A percentile compares a stretch with the other conserved stretches of the same genome.
These are phyloP conservation scores for Cantharis nigra DNA, from an alignment of 2,888 invertebrate genomes.

Conservation along the genomic window DNA sequence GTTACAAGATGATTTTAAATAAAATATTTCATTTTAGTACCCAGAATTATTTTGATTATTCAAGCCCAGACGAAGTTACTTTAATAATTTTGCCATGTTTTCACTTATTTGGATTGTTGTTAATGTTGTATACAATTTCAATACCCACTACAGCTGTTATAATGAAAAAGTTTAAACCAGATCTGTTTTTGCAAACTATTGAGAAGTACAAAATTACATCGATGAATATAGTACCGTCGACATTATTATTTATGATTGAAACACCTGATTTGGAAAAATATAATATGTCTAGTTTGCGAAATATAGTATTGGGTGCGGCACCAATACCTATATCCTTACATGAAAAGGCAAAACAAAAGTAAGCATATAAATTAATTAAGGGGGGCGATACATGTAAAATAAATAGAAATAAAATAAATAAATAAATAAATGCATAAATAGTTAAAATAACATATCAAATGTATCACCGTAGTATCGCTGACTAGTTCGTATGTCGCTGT, in stretches of 20 bases:
- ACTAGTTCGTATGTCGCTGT: too few species aligned
- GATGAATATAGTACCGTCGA: conserved; percentile 57
- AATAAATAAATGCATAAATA: too few species aligned
- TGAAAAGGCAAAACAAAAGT: too few species aligned
- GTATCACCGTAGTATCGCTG: too few species aligned
- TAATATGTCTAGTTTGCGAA: conserved; percentile 54
- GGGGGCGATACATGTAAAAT: too few species aligned
- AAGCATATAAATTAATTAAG: too few species aligned
- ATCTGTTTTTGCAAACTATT: conserved; percentile 67
- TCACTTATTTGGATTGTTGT: conserved; percentile 78
- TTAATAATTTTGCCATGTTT: conserved; percentile 77
- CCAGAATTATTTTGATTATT: conserved; percentile 7
- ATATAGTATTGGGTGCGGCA: conserved; percentile 57
- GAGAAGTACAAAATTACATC: conserved; percentile 57
- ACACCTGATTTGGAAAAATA: conserved; percentile 54
- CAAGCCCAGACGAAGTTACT: conserved; percentile 44
- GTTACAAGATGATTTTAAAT: too few species aligned
- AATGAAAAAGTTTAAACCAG: conserved; percentile 67
- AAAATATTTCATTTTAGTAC: background rate
- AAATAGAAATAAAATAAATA: too few species aligned
- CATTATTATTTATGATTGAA: conserved; percentile 59
- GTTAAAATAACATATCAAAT: too few species aligned
- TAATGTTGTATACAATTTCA: conserved; percentile 60
- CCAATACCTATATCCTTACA: conserved; percentile 37
- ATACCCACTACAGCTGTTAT: conserved; percentile 53